Evolutionary conservation across 2,888 invertebrate genomes (phyloP), one percentile per base, ranked within the genome.

Genomic region (Cosmopolites sordidus): DNA sequence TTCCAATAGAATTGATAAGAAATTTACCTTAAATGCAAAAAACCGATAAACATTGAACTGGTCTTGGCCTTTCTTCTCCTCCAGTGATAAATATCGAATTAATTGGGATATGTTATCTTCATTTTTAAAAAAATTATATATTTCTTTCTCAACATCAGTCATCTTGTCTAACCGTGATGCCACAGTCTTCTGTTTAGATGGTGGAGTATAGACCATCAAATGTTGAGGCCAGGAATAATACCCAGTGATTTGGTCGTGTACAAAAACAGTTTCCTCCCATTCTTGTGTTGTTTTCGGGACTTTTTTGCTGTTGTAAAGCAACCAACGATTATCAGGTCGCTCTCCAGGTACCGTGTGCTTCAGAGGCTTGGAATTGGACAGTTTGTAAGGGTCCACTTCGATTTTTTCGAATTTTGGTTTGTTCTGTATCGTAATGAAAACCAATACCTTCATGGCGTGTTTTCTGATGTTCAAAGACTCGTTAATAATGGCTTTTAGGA

Each of bases 61-160:
- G 67, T 92, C 92, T 55, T 83, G 83, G 16, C 88, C 90, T 66
- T 92, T 92, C 70, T 89, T 88, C 66, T 92, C 92, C 67, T 94
- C 94, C 43, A 92, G 76, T 0, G 89, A 84, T 55, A 88, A 79
- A 72, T 83, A 89, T 9, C 78, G 75, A 1, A 92, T 77, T 9
- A 94, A 75, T 58, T 82, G 83, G 16, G 83, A 80, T 0, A 94
- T 75, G 68, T 86, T 87, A 0, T 77, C 76, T 9, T 81, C 73
- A 60, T 86, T 75, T 0, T 67, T 77, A 72, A 93, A 90, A 67
- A 86, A 87, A 30, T 81, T 78, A 59, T 78, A 80, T 8, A 92
- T 74, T 49, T 81, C 78, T 2, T 73, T 73, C 66, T 91, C 89
- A n/a, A 78, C 78, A 12, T 81, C 81, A 8, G 76, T 79, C 68